Conservation (phyloP, 64 coral and sea anemone species). For the Porites lutea region DNA sequence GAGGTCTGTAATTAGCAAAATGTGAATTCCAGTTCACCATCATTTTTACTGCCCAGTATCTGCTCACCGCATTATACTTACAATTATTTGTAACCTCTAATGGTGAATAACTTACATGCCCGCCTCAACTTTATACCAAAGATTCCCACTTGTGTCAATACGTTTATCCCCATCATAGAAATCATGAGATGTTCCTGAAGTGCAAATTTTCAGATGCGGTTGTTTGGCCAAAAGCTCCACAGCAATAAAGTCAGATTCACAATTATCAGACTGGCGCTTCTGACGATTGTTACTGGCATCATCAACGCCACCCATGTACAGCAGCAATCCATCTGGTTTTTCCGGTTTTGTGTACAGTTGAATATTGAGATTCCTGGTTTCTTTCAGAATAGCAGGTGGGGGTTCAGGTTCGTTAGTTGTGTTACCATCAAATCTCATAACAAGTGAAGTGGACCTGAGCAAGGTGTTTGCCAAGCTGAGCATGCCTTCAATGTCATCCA, state of each 20-base stretch:
- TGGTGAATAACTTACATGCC: conserved; percentile 22
- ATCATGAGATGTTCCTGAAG: not conserved
- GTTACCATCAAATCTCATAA: conserved; percentile 38
- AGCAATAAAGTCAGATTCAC: conserved; percentile 35
- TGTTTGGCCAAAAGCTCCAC: conserved; percentile 17
- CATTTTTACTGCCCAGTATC: too few relatives aligned
- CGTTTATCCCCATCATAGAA: not conserved
- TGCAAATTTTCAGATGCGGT: conserved; percentile 3
- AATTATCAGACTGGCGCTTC: conserved; percentile 9
- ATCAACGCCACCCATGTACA: conserved; percentile 36
- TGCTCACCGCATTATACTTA: too few relatives aligned
- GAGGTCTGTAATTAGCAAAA: too few relatives aligned
- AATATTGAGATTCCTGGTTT: conserved; percentile 2
- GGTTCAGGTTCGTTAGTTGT: conserved; percentile 21
- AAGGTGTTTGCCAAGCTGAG: conserved; percentile 27
- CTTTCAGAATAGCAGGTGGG: conserved; percentile 1
- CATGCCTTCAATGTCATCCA: conserved; percentile 59
- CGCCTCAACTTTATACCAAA: conserved; percentile 34
- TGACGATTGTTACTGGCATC: not conserved
- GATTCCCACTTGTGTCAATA: not conserved
- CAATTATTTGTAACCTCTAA: not conserved
- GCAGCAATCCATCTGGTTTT: conserved; percentile 36
- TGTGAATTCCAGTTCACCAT: too few relatives aligned
- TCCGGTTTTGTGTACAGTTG: conserved; percentile 54
- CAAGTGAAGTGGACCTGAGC: conserved; percentile 20